Base-by-base conservation (phyloP, 2,888 invertebrate species). In the Sinelater perroti region DNA sequence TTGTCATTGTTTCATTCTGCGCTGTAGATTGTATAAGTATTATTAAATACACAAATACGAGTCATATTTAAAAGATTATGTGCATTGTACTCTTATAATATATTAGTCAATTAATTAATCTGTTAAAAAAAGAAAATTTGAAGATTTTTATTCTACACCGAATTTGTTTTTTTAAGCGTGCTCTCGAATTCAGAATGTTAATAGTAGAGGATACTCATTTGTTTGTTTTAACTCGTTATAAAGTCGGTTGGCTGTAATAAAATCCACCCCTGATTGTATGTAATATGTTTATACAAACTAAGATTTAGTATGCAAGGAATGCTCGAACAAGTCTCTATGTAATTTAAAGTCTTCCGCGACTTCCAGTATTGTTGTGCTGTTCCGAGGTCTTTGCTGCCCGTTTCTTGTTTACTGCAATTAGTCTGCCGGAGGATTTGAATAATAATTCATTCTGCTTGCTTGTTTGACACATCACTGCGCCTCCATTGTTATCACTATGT, bases 241-340 rank as follows among this genome's bases (percentile, higher is more conserved):
- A 72, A 72, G 71, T 71, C 71, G 68, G 70, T 66, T 63, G 67
- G 62, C 64, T 67, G 72, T 70, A 72, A 72, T 72, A 72, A 72
- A 72, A 72, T 71, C 70, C 70, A 57, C 55, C 69, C 65, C 69
- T 70, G 73, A 73, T 74, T 75, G 72, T 71, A 63, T 70, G 71
- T 74, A 74, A 74, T 75, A 73, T 73, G 74, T 74, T 75, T 73
- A 73, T 73, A 74, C 73, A 74, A 75, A 73, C 72, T 72, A 70
- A 72, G 72, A 74, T 73, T 74, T 74, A 72, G 73, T 74, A 75
- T 75, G 71, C 73, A 61, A 61, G 65, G 68, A 67, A 67, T 66
- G 62, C 70, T 65, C 62, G 70, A 71, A 70, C 72, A 73, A 73
- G 69, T 73, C 72, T 66, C 67, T 63, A 66, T 67, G 70, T 74